These are phyloP conservation scores for Onychomys leucogaster DNA, from an alignment of 2,797 vertebrate species.

Conservation along the genomic window DNA sequence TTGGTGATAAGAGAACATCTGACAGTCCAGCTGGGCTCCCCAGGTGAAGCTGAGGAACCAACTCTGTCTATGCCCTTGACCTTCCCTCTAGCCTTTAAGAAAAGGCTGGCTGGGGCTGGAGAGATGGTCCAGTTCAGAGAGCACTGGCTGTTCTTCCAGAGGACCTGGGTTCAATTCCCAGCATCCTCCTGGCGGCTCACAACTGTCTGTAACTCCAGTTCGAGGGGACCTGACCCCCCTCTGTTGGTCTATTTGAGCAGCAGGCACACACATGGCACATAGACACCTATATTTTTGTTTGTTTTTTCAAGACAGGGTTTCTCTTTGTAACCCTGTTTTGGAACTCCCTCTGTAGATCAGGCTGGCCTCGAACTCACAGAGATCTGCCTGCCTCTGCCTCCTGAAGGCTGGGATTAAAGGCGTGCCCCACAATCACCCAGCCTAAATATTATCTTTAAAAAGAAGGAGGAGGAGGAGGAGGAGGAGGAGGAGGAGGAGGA, in stretches of 20 bases:
- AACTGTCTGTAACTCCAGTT: not conserved
- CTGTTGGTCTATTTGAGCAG: not conserved
- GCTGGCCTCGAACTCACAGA: not conserved
- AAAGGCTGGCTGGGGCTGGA: not conserved
- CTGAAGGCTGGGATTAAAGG: not conserved
- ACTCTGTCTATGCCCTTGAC: not conserved
- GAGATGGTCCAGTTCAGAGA: not conserved
- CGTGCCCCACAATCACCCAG: not conserved
- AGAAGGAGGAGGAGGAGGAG: not conserved
- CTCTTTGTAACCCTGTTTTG: not conserved
- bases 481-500: not conserved
- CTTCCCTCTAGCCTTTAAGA: not conserved
- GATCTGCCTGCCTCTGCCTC: not conserved
- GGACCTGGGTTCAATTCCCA: not conserved
- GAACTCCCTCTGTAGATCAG: not conserved
- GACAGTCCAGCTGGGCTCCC: not conserved
- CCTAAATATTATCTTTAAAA: not conserved
- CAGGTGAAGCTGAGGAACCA: not conserved
- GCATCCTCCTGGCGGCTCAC: not conserved
- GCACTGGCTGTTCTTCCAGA: not conserved
- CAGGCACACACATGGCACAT: not conserved
- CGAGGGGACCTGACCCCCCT: not conserved
- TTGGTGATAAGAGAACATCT: too few species aligned
- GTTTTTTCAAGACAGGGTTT: not conserved
- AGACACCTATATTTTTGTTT: not conserved